Evolutionary conservation across 2,797 vertebrate species (phyloP).

Genomic region (Hypotaenidia okinawae): DNA sequence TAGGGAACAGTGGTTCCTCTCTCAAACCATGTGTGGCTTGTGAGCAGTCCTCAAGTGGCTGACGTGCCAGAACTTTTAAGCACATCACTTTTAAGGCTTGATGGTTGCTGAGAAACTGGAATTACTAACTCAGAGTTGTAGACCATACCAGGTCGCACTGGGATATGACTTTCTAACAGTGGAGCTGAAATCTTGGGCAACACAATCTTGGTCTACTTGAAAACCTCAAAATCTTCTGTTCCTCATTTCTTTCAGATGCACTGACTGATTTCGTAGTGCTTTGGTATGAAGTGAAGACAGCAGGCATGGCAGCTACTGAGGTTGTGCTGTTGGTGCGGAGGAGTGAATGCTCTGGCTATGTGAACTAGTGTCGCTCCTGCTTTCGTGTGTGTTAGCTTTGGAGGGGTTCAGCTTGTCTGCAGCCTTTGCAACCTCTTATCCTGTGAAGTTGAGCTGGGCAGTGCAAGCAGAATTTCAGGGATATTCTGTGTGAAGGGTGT

Average conservation of each 20-base stretch:
- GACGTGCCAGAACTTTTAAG: background rate
- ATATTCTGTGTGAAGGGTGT: background rate
- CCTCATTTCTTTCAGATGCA: background rate
- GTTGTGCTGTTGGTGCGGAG: fast-evolving
- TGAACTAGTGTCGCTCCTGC: too few relatives aligned
- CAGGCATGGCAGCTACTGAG: background rate
- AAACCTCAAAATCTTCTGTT: background rate
- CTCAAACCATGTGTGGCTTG: background rate
- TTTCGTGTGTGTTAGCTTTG: background rate
- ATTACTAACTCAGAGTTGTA: background rate
- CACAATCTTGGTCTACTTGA: background rate
- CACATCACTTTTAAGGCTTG: fast-evolving
- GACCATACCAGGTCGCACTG: background rate
- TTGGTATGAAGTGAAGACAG: background rate
- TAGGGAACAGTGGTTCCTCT: background rate
- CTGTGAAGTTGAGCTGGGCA: background rate
- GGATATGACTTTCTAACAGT: background rate
- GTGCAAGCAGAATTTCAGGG: background rate
- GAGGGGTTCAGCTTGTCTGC: background rate
- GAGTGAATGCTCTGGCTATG: background rate
- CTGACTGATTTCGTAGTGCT: background rate
- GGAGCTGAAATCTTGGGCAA: background rate
- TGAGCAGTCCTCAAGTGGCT: background rate
- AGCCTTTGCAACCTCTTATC: background rate
- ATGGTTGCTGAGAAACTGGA: background rate